Conservation (phyloP, 2,797 vertebrate species). For the Spea hammondii region DNA sequence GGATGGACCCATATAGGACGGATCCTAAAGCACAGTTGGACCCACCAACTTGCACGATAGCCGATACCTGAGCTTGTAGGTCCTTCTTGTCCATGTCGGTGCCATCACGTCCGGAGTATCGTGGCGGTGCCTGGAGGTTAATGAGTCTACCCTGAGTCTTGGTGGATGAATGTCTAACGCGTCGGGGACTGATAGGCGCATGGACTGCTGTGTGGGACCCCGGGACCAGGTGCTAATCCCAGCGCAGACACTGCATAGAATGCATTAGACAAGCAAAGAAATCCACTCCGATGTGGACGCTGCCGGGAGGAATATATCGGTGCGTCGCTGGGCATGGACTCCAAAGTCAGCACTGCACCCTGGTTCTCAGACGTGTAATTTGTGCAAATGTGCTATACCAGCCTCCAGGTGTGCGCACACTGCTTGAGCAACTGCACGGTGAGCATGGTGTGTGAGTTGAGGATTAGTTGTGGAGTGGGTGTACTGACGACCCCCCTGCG, state of each 20-base stretch:
- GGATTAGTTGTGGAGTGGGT: not conserved
- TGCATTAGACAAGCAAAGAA: not conserved
- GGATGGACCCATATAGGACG: too few relatives aligned
- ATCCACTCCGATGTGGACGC: not conserved
- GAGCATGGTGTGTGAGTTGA: constrained; percentile 16
- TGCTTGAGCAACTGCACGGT: constrained; percentile 31
- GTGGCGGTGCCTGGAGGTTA: not conserved
- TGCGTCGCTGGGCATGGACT: not conserved
- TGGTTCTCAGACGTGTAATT: not conserved
- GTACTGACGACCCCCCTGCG: constrained; percentile 6
- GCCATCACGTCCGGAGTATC: not conserved
- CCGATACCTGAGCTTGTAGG: not conserved
- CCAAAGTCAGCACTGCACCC: constrained; percentile 4
- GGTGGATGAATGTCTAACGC: not conserved
- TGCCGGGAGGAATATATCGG: not conserved
- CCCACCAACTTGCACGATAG: not conserved
- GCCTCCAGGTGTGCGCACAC: constrained; percentile 4
- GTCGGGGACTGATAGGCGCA: constrained; percentile 1
- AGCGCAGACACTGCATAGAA: constrained; percentile 6
- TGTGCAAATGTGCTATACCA: constrained; percentile 19
- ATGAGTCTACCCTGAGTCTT: not conserved
- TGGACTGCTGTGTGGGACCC: not conserved
- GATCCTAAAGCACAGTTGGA: not conserved
- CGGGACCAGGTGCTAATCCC: constrained; percentile 6
- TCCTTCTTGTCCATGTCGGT: not conserved